Evolutionary conservation across 2,888 invertebrate species (phyloP).

Genomic region (Dicranocentrus wangi): DNA sequence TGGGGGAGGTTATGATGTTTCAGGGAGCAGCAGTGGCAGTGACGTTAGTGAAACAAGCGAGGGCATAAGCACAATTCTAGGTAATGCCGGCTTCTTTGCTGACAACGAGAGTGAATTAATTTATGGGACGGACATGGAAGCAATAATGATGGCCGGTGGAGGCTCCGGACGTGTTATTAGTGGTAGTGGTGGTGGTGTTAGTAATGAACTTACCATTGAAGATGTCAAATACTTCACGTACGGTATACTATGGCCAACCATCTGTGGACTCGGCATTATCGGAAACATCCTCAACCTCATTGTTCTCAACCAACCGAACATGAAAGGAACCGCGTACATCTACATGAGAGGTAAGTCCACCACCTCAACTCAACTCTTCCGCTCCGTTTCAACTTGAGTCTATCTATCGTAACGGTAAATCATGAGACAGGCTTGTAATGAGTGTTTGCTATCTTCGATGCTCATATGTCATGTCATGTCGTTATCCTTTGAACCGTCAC

Average conservation of each 20-base stretch:
- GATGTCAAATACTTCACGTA: constrained; percentile 57
- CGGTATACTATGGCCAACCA: constrained; percentile 80
- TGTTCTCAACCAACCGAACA: constrained; percentile 84
- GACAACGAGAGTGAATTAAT: constrained; percentile 55
- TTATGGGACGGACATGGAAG: constrained; percentile 52
- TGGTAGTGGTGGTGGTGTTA: constrained; percentile 10
- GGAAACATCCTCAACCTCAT: constrained; percentile 86
- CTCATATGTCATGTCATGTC: not conserved
- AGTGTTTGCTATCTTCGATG: not conserved
- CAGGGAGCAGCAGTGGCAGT: constrained; percentile 26
- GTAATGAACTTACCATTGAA: constrained; percentile 62
- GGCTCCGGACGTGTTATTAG: not conserved
- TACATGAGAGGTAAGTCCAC: constrained; percentile 81
- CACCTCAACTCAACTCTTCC: not conserved
- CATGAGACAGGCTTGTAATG: not conserved
- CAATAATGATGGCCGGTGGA: constrained; percentile 39
- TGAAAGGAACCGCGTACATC: constrained; percentile 86
- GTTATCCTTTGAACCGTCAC: not conserved
- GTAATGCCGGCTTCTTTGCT: constrained; percentile 31
- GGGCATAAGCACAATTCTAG: constrained; percentile 21
- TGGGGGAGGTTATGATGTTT: constrained; percentile 18
- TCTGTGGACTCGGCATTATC: constrained; percentile 83
- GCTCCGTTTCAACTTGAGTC: too few relatives aligned
- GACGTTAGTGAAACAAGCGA: constrained; percentile 20
- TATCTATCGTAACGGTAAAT: not conserved